Conservation (phyloP, 2,888 invertebrate species). For the Pasiphila rectangulata region DNA sequence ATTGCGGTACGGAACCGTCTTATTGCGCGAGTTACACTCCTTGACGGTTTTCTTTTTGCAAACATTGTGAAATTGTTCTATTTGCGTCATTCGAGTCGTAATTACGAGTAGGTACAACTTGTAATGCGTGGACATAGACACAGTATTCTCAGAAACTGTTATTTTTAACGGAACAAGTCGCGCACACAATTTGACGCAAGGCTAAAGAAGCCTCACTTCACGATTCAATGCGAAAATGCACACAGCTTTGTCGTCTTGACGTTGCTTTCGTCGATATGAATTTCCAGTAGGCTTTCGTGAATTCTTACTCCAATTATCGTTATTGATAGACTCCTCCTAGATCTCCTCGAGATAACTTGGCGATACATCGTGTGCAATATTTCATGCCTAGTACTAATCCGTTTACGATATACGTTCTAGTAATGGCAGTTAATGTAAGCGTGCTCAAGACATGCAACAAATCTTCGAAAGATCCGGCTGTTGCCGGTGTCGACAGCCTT, state of each 20-base stretch:
- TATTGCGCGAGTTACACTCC: no score
- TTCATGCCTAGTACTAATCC: no score
- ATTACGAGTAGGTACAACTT: constrained; percentile 5
- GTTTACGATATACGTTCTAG: no score
- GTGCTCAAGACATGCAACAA: constrained; percentile 13
- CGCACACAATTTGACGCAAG: constrained; percentile 29
- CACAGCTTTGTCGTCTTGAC: background rate
- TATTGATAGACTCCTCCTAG: no score
- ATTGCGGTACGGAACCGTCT: no score
- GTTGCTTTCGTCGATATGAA: no score
- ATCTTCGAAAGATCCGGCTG: constrained; percentile 47
- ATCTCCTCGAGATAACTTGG: no score
- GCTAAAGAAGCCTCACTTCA: constrained; percentile 20
- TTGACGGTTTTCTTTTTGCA: constrained; percentile 2
- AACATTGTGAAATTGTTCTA: constrained; percentile 5
- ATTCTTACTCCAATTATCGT: no score
- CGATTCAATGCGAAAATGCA: constrained; percentile 7
- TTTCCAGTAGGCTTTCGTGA: no score
- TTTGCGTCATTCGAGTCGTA: constrained; percentile 20
- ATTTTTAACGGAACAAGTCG: constrained; percentile 33
- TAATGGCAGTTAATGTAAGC: background rate
- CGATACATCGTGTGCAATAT: no score
- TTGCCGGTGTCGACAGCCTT: constrained; percentile 58
- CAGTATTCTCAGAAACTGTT: constrained; percentile 25
- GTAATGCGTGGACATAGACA: background rate